These are phyloP conservation scores for Alethe castanea DNA, from an alignment of 2,113 vertebrate genomes.

Conservation along the genomic window DNA sequence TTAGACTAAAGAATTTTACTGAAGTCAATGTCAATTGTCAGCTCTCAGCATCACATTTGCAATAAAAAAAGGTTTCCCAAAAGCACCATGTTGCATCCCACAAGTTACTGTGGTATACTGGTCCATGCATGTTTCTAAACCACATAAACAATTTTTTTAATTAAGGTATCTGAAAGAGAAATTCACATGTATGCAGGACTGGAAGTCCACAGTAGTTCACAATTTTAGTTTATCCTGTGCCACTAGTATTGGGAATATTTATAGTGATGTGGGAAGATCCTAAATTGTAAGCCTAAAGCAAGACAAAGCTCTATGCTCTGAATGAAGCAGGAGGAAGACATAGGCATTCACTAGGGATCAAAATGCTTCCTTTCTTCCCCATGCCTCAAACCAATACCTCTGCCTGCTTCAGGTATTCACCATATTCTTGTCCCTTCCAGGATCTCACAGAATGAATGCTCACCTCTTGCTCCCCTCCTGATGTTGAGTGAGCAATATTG, in stretches of 20 bases:
- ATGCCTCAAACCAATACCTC: background rate
- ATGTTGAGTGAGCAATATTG: background rate
- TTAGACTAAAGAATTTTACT: background rate
- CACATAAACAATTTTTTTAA: background rate
- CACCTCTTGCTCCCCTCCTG: background rate
- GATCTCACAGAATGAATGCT: background rate
- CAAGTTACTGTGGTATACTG: background rate
- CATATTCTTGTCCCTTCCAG: background rate
- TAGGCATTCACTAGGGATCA: background rate
- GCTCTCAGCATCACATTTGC: background rate
- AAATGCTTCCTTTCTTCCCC: background rate
- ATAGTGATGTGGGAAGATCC: background rate
- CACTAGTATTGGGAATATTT: background rate
- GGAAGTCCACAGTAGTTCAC: background rate
- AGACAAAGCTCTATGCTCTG: background rate
- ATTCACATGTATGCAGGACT: fast-evolving
- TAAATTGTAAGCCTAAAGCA: background rate
- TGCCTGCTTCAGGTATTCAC: background rate
- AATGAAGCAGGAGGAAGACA: background rate
- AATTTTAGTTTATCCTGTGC: background rate
- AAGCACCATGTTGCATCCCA: background rate
- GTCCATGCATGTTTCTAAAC: background rate
- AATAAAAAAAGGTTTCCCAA: background rate
- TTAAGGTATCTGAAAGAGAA: background rate
- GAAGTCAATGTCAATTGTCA: background rate